A percentile compares a stretch with the other conserved stretches of the same genome.
phyloP scores from a whole-genome alignment of 2,888 invertebrate genomes.

The Heliconius hortense region DNA sequence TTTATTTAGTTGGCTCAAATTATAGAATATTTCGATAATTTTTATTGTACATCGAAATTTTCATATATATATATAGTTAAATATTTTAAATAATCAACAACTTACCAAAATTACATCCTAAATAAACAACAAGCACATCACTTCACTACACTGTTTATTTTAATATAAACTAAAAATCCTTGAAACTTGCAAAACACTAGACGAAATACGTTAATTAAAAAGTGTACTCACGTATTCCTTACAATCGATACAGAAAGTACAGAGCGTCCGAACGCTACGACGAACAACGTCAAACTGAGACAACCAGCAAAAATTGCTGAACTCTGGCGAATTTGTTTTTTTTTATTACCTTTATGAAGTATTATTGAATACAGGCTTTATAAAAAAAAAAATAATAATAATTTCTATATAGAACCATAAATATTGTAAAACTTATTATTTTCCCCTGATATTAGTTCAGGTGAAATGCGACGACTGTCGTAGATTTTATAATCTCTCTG shows the following conservation, averaged over 20 bases:
- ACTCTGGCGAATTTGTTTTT: constrained; percentile 30
- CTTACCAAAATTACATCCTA: constrained; percentile 33
- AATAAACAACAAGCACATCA: constrained; percentile 21
- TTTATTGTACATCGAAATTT: not conserved
- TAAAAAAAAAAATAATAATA: not conserved
- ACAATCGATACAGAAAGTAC: constrained; percentile 18
- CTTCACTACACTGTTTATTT: constrained; percentile 36
- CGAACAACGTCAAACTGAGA: constrained; percentile 41
- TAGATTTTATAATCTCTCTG: constrained; percentile 18
- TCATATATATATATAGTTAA: not conserved
- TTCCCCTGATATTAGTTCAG: not conserved
- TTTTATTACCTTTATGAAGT: constrained; percentile 1
- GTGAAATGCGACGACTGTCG: constrained; percentile 4
- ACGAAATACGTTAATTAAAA: constrained; percentile 28
- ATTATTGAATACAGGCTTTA: constrained; percentile 9
- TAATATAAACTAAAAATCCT: constrained; percentile 5
- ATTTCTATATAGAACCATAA: not conserved
- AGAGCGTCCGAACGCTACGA: constrained; percentile 36
- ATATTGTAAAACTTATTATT: too few species aligned
- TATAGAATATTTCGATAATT: not conserved
- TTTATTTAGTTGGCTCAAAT: not conserved
- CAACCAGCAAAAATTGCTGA: constrained; percentile 38
- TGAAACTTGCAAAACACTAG: constrained; percentile 16
- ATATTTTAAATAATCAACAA: constrained; percentile 5
- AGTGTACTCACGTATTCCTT: constrained; percentile 36